phyloP scores from a whole-genome alignment of 2,113 vertebrate genomes.

The Polypterus bichir region DNA sequence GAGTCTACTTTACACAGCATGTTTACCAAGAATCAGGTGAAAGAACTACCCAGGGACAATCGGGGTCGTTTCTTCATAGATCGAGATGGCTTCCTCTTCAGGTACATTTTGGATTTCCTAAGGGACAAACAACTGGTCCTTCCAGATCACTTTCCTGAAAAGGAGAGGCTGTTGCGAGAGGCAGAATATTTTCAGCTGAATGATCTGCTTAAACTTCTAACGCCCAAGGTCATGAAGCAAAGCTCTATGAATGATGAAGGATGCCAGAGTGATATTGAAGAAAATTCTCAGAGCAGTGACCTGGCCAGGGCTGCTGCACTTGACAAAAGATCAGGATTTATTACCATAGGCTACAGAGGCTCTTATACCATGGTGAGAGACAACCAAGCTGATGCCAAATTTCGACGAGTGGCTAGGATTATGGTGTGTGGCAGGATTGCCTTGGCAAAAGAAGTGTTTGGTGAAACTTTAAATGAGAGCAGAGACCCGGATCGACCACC shows the following conservation, averaged over 20 bases:
- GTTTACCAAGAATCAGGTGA: constrained; percentile 52
- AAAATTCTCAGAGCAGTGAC: constrained; percentile 64
- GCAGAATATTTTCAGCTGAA: constrained; percentile 72
- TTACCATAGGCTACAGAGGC: constrained; percentile 72
- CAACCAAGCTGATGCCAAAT: constrained; percentile 69
- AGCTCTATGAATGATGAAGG: constrained; percentile 73
- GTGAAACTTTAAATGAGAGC: constrained; percentile 73
- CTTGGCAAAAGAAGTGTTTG: constrained; percentile 74
- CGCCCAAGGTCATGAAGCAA: constrained; percentile 65
- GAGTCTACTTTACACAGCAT: constrained; percentile 67
- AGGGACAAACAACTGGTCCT: constrained; percentile 72
- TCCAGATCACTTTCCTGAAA: constrained; percentile 76
- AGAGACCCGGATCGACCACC: constrained; percentile 72
- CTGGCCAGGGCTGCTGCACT: constrained; percentile 25
- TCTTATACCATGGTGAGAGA: constrained; percentile 67
- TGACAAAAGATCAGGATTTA: constrained; percentile 68
- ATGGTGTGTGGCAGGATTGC: constrained; percentile 75
- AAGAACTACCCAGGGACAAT: constrained; percentile 69
- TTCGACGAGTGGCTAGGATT: constrained; percentile 71
- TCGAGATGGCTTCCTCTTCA: constrained; percentile 78
- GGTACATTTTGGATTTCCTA: constrained; percentile 75
- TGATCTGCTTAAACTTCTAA: constrained; percentile 62
- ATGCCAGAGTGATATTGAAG: constrained; percentile 73
- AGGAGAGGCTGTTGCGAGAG: constrained; percentile 69
- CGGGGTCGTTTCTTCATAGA: constrained; percentile 77